phyloP scores from a whole-genome alignment of 1,140 invertebrate species.

The Ylistrum balloti region DNA sequence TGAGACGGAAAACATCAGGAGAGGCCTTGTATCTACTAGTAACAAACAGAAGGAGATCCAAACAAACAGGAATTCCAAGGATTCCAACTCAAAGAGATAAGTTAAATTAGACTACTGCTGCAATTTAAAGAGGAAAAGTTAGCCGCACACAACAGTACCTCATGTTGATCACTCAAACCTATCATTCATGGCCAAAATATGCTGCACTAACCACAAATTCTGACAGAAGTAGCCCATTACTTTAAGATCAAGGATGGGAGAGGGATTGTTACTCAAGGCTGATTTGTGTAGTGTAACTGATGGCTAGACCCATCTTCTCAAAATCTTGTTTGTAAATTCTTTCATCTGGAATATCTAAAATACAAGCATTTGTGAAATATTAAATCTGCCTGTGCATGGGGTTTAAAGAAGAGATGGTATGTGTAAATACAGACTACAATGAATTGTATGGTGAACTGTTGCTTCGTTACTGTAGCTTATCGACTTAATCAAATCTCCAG shows the following conservation, averaged over 20 bases:
- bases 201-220: not conserved
- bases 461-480: too few species aligned
- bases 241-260: not conserved
- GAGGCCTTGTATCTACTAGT: not conserved
- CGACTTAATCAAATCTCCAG: too few species aligned
- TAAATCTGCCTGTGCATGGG: too few species aligned
- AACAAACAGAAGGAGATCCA: not conserved
- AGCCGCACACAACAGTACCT: not conserved
- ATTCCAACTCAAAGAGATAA: not conserved
- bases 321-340: too few species aligned
- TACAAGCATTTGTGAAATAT: too few species aligned
- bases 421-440: too few species aligned
- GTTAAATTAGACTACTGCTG: not conserved
- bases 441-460: too few species aligned
- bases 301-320: not conserved
- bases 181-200: not conserved
- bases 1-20: not conserved
- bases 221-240: not conserved
- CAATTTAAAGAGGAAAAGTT: not conserved
- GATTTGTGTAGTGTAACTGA: not conserved
- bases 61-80: not conserved
- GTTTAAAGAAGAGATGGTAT: too few species aligned
- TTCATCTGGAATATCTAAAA: too few species aligned
- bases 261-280: not conserved
- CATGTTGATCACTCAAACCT: not conserved